Percentiles rank a stretch among this genome's conserved stretches.
Conservation (phyloP, 2,797 vertebrate genomes). For the Tragelaphus eurycerus region DNA sequence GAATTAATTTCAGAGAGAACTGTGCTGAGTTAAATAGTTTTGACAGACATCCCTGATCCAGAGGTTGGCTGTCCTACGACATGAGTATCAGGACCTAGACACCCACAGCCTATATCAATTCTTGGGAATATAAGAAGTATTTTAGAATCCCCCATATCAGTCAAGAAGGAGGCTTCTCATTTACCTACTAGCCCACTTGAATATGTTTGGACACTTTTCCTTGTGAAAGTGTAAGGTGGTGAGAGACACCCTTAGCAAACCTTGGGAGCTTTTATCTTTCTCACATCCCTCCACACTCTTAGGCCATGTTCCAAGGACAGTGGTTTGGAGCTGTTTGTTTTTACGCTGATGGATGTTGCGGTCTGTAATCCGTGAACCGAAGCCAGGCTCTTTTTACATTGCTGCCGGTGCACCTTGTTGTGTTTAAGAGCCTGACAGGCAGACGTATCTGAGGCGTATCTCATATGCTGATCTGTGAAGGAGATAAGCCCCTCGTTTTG, state of each 20-base stretch:
- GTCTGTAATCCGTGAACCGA: constrained; percentile 67
- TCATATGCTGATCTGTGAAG: constrained; percentile 80
- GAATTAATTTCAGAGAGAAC: background rate
- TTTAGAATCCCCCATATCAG: background rate
- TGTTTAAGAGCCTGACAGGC: constrained; percentile 80
- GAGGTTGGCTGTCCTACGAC: background rate
- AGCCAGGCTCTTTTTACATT: constrained; percentile 15
- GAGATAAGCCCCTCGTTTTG: constrained; percentile 73
- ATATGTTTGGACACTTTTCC: background rate
- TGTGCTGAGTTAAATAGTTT: background rate
- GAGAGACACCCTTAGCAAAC: background rate
- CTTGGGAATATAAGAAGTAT: background rate
- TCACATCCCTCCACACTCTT: background rate
- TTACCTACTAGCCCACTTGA: background rate
- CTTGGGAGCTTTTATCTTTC: background rate
- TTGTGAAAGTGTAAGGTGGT: background rate
- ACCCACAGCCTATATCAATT: background rate
- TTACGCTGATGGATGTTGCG: constrained; percentile 68
- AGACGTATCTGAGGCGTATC: constrained; percentile 74
- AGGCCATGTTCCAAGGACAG: background rate
- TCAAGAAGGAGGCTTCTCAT: background rate
- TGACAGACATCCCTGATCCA: background rate
- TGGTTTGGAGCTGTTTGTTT: constrained; percentile 61
- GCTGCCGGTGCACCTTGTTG: constrained; percentile 62
- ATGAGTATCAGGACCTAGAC: background rate